A percentile compares a stretch with the other conserved stretches of the same genome.
These are phyloP conservation scores for Lithophane socia DNA, from an alignment of 2,888 invertebrate genomes.

Conservation along the genomic window DNA sequence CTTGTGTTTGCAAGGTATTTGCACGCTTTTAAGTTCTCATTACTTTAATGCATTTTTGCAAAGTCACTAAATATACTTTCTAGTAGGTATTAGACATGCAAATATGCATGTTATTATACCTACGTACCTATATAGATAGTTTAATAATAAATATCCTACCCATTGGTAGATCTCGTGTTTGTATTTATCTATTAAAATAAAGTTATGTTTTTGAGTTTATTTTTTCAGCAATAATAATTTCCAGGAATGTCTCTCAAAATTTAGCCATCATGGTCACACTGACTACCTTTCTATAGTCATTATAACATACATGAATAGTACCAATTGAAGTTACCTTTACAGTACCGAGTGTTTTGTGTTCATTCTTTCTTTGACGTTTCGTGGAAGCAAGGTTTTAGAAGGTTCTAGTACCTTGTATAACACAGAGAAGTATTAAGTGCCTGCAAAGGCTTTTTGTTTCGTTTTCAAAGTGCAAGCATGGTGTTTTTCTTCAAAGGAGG, in stretches of 20 bases:
- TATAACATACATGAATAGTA: slow-evolving; percentile 68
- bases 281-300: slow-evolving; percentile 61
- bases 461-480: neutral
- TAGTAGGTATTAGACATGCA: neutral
- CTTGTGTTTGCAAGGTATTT: neutral
- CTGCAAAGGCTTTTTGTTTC: neutral
- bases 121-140: too few relatives aligned
- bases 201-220: too few relatives aligned
- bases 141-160: too few relatives aligned
- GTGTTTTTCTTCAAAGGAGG: slow-evolving; percentile 1
- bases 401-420: slow-evolving; percentile 48
- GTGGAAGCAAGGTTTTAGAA: slow-evolving; percentile 62
- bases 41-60: neutral
- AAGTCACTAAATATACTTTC: neutral
- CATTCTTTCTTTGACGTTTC: slow-evolving; percentile 49
- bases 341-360: slow-evolving; percentile 58
- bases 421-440: slow-evolving; percentile 17
- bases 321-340: slow-evolving; percentile 70
- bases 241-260: slow-evolving; percentile 13
- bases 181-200: too few relatives aligned
- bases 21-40: neutral
- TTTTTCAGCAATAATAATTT: too few relatives aligned
- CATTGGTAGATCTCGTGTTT: too few relatives aligned
- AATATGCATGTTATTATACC: neutral
- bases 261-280: slow-evolving; percentile 2